Percentiles rank a stretch among this genome's conserved stretches.
Conservation (phyloP, 2,888 invertebrate species). For the Xestia ashworthii region DNA sequence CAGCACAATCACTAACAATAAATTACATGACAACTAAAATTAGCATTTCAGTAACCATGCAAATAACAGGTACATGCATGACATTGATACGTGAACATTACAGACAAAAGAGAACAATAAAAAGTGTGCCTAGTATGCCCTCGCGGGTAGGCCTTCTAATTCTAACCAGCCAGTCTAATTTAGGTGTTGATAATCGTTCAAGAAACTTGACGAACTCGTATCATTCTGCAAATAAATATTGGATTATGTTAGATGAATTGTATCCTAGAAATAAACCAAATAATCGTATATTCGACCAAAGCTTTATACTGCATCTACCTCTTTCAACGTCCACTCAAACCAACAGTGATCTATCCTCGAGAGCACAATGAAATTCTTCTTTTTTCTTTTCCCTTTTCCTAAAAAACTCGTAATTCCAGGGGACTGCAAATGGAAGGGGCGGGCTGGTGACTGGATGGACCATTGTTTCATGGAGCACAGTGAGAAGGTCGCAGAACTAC, state of each 20-base stretch:
- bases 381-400: conserved; percentile 4
- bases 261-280: background rate
- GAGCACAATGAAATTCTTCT: conserved; percentile 26
- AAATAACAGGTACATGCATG: no score
- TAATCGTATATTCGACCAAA: background rate
- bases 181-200: background rate
- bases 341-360: conserved; percentile 22
- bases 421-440: conserved; percentile 90
- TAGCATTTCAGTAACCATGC: no score
- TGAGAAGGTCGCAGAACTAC: conserved; percentile 87
- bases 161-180: no score
- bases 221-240: background rate
- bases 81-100: no score
- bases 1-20: no score
- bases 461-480: conserved; percentile 90
- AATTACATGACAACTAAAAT: no score
- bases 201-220: background rate
- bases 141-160: no score
- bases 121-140: no score
- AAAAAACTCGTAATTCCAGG: conserved; percentile 73
- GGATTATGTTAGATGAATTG: background rate
- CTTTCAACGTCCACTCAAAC: conserved; percentile 12
- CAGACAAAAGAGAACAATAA: no score
- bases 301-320: conserved; percentile 1
- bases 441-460: conserved; percentile 91